These are phyloP conservation scores for Brachionus paranguensis DNA, from an alignment of 1,140 invertebrate species.

Conservation along the genomic window DNA sequence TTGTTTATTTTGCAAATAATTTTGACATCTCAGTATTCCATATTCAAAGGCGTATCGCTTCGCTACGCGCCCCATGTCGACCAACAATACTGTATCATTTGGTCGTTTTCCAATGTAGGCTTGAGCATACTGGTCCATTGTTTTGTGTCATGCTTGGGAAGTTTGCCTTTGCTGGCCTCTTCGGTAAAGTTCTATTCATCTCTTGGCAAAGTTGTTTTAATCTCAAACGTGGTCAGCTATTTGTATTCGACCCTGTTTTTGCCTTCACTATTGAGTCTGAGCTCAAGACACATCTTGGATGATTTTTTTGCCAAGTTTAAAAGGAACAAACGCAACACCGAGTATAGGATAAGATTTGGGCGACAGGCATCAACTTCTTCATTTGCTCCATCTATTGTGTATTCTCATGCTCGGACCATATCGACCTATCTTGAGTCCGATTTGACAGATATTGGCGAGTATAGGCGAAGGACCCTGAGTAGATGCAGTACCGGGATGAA, in stretches of 20 bases:
- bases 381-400: constrained; percentile 14
- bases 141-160: background rate
- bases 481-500: background rate
- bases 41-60: background rate
- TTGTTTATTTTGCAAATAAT: constrained; percentile 9
- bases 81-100: background rate
- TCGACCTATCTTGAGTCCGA: background rate
- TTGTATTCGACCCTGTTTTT: background rate
- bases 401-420: constrained; percentile 14
- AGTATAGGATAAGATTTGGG: background rate
- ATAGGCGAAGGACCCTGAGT: constrained; percentile 28
- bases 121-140: background rate
- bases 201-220: background rate
- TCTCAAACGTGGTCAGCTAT: background rate
- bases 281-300: background rate
- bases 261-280: background rate
- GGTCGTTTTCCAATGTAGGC: constrained; percentile 15
- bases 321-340: background rate
- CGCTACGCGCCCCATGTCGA: background rate
- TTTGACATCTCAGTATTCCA: background rate
- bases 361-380: background rate
- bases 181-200: background rate
- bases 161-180: background rate
- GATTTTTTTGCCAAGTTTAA: background rate
- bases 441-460: constrained; percentile 1